Evolutionary conservation across 1,140 invertebrate species (phyloP).

Genomic region (Orchestia grillus): DNA sequence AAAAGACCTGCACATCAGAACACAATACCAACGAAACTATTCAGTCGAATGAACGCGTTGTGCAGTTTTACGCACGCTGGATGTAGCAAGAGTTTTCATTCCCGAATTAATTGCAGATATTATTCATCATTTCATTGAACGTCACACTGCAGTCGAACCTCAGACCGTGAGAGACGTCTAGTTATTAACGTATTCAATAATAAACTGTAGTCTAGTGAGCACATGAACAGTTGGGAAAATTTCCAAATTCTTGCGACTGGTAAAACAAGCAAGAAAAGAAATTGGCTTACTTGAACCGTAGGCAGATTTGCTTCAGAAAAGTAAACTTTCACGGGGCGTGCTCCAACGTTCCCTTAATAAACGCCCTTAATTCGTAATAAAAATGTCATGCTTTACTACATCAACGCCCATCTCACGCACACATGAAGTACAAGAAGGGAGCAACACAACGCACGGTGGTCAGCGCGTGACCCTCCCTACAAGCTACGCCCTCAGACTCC

Average conservation of each 20-base stretch:
- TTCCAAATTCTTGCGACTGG: background rate
- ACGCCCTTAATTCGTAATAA: no score
- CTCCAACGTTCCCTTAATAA: no score
- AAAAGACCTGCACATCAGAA: background rate
- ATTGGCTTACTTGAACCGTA: no score
- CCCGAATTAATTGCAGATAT: background rate
- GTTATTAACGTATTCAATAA: background rate
- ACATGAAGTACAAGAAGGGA: no score
- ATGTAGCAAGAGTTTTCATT: background rate
- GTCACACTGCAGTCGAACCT: background rate
- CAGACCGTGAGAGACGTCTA: background rate
- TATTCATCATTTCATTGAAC: background rate
- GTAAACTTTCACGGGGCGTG: no score
- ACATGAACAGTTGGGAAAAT: background rate
- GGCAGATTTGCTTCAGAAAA: no score
- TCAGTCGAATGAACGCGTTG: background rate
- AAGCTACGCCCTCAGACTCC: no score
- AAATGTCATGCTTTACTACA: no score
- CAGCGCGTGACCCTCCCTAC: no score
- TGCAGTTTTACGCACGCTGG: background rate
- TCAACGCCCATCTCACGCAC: no score
- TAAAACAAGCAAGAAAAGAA: no score
- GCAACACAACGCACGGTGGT: no score
- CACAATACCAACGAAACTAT: background rate
- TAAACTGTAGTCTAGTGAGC: background rate